Conservation (phyloP, 2,797 vertebrate genomes). For the Petrocephalus sullivani region DNA sequence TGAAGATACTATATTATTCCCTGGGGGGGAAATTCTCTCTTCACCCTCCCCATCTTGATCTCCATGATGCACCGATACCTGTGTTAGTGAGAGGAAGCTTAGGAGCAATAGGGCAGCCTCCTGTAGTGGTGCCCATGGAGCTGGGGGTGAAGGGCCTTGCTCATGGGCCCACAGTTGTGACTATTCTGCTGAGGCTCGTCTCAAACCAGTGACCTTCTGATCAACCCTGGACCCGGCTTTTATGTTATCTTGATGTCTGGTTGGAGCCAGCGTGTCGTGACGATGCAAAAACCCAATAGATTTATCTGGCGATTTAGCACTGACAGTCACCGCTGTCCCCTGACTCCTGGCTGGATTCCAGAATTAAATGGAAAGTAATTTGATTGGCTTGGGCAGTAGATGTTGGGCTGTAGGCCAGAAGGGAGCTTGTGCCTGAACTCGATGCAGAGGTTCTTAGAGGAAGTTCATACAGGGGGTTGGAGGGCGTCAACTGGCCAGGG, state of each 20-base stretch:
- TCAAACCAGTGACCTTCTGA: neutral
- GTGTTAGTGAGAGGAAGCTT: no score
- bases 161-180: no score
- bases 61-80: no score
- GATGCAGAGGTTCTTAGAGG: neutral
- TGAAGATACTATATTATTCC: no score
- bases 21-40: no score
- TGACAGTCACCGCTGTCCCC: conserved; percentile 47
- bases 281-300: conserved; percentile 35
- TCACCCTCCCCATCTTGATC: no score
- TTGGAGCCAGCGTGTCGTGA: neutral
- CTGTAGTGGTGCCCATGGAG: no score
- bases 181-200: no score
- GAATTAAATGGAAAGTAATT: conserved; percentile 48
- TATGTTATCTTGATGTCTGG: neutral
- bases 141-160: no score
- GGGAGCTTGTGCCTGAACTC: neutral
- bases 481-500: neutral
- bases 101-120: no score
- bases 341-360: conserved; percentile 45
- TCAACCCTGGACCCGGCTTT: neutral
- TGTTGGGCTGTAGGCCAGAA: neutral
- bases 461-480: neutral
- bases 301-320: conserved; percentile 60
- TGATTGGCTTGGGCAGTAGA: neutral